Evolutionary conservation across 1,140 invertebrate genomes (phyloP).

Genomic region (Rhynchophorus ferrugineus): DNA sequence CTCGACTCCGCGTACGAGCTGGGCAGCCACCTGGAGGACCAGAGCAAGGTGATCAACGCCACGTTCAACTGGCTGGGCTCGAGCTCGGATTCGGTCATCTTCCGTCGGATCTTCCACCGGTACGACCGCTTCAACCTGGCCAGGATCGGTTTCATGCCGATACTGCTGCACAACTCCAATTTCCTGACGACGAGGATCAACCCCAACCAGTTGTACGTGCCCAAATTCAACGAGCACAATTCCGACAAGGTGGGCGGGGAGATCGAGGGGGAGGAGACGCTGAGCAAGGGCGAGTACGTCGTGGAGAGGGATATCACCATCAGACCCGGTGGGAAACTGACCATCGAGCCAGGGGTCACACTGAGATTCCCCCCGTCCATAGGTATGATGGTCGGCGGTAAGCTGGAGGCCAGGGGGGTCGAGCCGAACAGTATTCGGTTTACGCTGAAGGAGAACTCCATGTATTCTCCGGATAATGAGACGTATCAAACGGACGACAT

Average conservation of each 20-base stretch:
- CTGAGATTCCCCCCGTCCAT: slow-evolving; percentile 82
- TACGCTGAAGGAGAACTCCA: slow-evolving; percentile 66
- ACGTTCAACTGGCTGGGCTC: slow-evolving; percentile 90
- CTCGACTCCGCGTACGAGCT: slow-evolving; percentile 86
- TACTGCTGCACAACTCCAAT: slow-evolving; percentile 75
- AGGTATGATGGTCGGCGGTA: slow-evolving; percentile 94
- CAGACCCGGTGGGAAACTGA: slow-evolving; percentile 76
- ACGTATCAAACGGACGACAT: slow-evolving; percentile 50
- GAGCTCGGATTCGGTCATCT: slow-evolving; percentile 68
- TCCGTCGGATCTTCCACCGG: slow-evolving; percentile 75
- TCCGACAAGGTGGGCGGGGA: slow-evolving; percentile 75
- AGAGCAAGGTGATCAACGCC: slow-evolving; percentile 88
- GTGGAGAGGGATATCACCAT: slow-evolving; percentile 89
- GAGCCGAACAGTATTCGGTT: slow-evolving; percentile 69
- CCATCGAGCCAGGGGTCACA: slow-evolving; percentile 78
- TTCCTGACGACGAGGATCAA: slow-evolving; percentile 71
- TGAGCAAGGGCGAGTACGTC: slow-evolving; percentile 71
- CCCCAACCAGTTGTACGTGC: slow-evolving; percentile 63
- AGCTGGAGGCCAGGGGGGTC: slow-evolving; percentile 73
- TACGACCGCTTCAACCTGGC: slow-evolving; percentile 90
- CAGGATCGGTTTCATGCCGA: slow-evolving; percentile 78
- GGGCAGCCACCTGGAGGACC: slow-evolving; percentile 89
- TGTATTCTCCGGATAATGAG: slow-evolving; percentile 54
- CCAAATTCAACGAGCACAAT: slow-evolving; percentile 61
- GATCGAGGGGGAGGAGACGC: slow-evolving; percentile 76